A percentile compares a stretch with the other conserved stretches of the same genome.
Evolutionary conservation across 2,888 invertebrate genomes (phyloP).

Genomic region (Nysson spinosus): DNA sequence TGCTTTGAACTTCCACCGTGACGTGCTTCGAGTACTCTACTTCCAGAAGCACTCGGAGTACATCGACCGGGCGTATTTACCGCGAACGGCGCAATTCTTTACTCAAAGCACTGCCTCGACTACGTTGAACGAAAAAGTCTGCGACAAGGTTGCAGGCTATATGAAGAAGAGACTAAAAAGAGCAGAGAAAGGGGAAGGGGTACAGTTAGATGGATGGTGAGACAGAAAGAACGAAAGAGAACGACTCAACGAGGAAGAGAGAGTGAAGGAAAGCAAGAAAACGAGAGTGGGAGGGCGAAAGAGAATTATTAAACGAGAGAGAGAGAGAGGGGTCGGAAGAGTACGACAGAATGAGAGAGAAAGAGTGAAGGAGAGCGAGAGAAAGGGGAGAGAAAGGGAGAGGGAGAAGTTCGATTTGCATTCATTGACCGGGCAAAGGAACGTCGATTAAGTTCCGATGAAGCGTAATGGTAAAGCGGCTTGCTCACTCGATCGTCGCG

Average conservation of each 20-base stretch:
- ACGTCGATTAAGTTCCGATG: conserved; percentile 46
- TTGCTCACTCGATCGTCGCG: conserved; percentile 20
- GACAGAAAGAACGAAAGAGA: neutral
- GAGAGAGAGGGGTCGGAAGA: neutral
- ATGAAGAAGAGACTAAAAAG: neutral
- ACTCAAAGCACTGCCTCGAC: conserved; percentile 15
- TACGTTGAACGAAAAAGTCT: conserved; percentile 15
- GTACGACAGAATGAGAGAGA: neutral
- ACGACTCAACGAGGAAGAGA: neutral
- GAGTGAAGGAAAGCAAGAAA: neutral
- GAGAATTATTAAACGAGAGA: neutral
- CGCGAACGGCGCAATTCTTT: conserved; percentile 13
- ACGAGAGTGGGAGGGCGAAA: neutral
- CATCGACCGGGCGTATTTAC: conserved; percentile 25
- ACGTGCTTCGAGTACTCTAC: conserved; percentile 16
- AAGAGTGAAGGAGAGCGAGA: neutral
- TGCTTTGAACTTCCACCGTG: neutral
- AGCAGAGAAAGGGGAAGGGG: neutral
- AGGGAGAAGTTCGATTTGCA: conserved; percentile 46
- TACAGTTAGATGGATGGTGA: too few species aligned
- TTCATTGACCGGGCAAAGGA: conserved; percentile 43
- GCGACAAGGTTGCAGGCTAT: conserved; percentile 24
- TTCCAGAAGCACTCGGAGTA: conserved; percentile 18
- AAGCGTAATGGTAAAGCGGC: conserved; percentile 45
- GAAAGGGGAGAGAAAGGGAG: neutral